Conservation (phyloP, 1,140 invertebrate genomes). For the Aradophagus sp. region DNA sequence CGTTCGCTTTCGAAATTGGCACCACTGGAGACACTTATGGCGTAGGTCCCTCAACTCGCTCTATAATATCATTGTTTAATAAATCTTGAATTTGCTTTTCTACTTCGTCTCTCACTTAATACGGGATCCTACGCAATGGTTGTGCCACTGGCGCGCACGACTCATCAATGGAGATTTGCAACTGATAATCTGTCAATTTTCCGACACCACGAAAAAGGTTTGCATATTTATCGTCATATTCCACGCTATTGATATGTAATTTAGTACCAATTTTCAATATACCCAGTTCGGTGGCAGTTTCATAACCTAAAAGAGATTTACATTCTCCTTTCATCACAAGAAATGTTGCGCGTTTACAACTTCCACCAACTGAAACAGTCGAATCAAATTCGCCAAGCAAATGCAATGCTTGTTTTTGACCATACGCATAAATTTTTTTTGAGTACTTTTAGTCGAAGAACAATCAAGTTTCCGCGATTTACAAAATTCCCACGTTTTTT, state of each 20-base stretch:
- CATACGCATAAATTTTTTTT: slow-evolving; percentile 25
- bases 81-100: slow-evolving; percentile 29
- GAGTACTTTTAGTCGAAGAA: slow-evolving; percentile 1
- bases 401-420: slow-evolving; percentile 4
- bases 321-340: slow-evolving; percentile 25
- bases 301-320: slow-evolving; percentile 26
- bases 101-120: slow-evolving; percentile 24
- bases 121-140: slow-evolving; percentile 46
- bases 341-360: slow-evolving; percentile 6
- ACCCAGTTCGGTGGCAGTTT: slow-evolving; percentile 19
- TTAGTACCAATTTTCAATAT: slow-evolving; percentile 42
- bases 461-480: slow-evolving; percentile 17
- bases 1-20: slow-evolving; percentile 57
- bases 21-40: slow-evolving; percentile 68
- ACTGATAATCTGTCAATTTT: slow-evolving; percentile 34
- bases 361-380: slow-evolving; percentile 3
- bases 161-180: slow-evolving; percentile 38
- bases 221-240: slow-evolving; percentile 4
- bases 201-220: slow-evolving; percentile 10
- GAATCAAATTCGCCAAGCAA: slow-evolving; percentile 29
- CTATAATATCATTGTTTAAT: slow-evolving; percentile 60
- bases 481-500: slow-evolving; percentile 8
- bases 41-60: slow-evolving; percentile 59
- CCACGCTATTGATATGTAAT: slow-evolving; percentile 13
- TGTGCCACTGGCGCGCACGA: slow-evolving; percentile 41